Percentiles rank a stretch among this genome's conserved stretches.
These are phyloP conservation scores for Cairina moschata DNA, from an alignment of 2,113 vertebrate species.

Conservation along the genomic window DNA sequence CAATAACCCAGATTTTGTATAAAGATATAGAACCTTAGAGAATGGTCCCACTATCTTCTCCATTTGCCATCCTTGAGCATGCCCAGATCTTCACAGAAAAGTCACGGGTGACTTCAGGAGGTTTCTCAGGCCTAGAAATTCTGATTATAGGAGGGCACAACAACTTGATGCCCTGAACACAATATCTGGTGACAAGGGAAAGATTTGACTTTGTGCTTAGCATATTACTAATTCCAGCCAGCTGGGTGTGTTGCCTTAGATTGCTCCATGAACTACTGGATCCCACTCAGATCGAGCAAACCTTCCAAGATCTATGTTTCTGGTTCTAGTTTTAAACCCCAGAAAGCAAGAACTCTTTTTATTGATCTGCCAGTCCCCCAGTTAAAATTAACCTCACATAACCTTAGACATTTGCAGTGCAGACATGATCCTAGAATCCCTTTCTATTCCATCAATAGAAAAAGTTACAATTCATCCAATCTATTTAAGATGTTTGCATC, in stretches of 20 bases:
- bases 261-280: background rate
- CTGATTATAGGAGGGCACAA: background rate
- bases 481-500: background rate
- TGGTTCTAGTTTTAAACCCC: background rate
- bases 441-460: background rate
- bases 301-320: background rate
- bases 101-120: background rate
- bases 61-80: background rate
- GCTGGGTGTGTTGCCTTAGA: background rate
- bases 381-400: background rate
- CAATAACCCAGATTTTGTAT: background rate
- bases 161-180: background rate
- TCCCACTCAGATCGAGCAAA: background rate
- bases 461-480: background rate
- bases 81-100: background rate
- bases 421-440: background rate
- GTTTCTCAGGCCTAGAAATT: background rate
- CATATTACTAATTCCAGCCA: background rate
- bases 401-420: background rate
- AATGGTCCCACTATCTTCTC: background rate
- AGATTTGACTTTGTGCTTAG: fast-evolving
- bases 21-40: background rate
- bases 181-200: background rate
- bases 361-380: background rate
- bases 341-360: fast-evolving